phyloP scores from a whole-genome alignment of 2,797 vertebrate species.

The Urophycis tenuis region DNA sequence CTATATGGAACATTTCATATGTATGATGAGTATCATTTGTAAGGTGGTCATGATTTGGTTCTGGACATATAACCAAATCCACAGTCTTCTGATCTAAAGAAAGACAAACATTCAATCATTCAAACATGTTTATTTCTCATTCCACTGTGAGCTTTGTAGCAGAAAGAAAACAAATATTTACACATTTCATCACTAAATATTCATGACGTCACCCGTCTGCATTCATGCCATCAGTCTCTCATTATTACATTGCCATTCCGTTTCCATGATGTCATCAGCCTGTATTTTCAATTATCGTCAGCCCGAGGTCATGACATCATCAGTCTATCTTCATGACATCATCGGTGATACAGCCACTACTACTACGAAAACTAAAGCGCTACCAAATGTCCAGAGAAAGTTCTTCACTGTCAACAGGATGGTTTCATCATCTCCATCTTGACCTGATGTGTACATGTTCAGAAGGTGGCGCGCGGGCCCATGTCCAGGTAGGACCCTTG shows the following conservation, averaged over 20 bases:
- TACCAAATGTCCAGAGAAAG: not conserved
- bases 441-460: not conserved
- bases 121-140: not conserved
- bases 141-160: not conserved
- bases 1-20: not conserved
- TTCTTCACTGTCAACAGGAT: not conserved
- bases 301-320: not conserved
- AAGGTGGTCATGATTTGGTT: not conserved
- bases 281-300: not conserved
- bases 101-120: not conserved
- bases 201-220: not conserved
- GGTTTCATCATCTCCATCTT: not conserved
- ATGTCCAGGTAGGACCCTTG: constrained; percentile 74
- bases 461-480: constrained; percentile 44
- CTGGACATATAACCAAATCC: not conserved
- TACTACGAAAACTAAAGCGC: not conserved
- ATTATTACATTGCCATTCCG: not conserved
- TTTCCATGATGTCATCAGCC: not conserved
- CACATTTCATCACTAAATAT: not conserved
- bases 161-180: not conserved
- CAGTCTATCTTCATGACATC: no score
- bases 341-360: not conserved
- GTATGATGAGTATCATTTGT: not conserved
- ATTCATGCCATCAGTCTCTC: not conserved
- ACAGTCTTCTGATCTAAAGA: not conserved